A percentile compares a stretch with the other conserved stretches of the same genome.
Evolutionary conservation across 2,113 vertebrate genomes (phyloP).

Genomic region (Neolamprologus variostigma): DNA sequence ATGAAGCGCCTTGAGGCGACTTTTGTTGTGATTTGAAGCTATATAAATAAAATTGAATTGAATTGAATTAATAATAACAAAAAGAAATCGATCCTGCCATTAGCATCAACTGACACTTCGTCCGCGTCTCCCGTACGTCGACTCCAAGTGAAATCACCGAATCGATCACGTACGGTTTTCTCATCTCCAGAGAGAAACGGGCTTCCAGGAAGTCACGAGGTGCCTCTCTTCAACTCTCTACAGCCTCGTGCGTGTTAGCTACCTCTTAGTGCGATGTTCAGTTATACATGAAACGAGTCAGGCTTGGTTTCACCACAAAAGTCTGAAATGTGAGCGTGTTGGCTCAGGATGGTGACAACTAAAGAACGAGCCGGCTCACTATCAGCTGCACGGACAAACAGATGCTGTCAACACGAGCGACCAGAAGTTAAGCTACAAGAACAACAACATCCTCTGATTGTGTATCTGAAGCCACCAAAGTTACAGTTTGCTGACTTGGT

Average conservation of each 20-base stretch:
- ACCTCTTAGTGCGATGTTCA: background rate
- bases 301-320: background rate
- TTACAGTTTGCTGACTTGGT: background rate
- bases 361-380: background rate
- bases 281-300: conserved; percentile 12
- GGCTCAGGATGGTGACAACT: background rate
- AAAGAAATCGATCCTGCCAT: too few relatives aligned
- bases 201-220: conserved; percentile 13
- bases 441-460: background rate
- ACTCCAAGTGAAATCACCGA: background rate
- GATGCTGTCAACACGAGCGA: background rate
- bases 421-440: background rate
- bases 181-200: background rate
- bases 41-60: too few relatives aligned
- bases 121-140: background rate
- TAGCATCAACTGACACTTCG: too few relatives aligned
- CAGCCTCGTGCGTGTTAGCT: background rate
- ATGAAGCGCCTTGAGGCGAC: too few relatives aligned
- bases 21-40: too few relatives aligned
- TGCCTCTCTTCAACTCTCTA: background rate
- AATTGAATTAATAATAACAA: too few relatives aligned
- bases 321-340: background rate
- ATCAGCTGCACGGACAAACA: background rate
- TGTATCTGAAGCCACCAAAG: background rate
- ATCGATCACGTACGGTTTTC: background rate